phyloP scores from a whole-genome alignment of 2,888 invertebrate species.

The Phyto melanocephala region DNA sequence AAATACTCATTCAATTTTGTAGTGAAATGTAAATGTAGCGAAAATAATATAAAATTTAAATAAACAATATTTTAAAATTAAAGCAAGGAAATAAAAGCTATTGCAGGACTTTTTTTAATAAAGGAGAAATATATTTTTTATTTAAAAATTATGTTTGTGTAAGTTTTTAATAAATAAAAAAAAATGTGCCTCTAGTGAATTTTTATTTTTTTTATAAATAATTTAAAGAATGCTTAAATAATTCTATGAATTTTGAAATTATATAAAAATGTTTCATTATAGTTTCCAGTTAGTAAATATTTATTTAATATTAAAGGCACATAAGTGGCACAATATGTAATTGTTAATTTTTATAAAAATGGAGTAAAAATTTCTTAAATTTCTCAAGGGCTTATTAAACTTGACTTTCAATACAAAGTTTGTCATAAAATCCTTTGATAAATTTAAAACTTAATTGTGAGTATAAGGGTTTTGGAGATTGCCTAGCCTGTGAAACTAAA shows the following conservation, averaged over 20 bases:
- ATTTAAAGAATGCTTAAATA: not conserved
- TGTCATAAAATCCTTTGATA: too few species aligned
- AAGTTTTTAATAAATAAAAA: not conserved
- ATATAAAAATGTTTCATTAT: not conserved
- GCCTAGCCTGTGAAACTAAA: too few species aligned
- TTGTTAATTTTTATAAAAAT: too few species aligned
- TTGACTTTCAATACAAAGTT: not conserved
- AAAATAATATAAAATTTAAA: not conserved
- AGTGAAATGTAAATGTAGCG: conserved; percentile 7
- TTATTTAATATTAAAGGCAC: too few species aligned
- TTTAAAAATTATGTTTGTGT: not conserved
- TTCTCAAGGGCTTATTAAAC: not conserved
- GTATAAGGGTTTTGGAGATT: too few species aligned
- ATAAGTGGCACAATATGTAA: too few species aligned
- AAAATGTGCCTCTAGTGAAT: not conserved
- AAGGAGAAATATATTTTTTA: not conserved
- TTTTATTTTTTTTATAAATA: not conserved
- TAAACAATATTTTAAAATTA: not conserved
- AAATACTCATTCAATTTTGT: not conserved
- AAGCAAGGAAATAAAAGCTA: too few species aligned
- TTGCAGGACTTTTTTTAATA: too few species aligned
- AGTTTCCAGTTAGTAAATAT: too few species aligned
- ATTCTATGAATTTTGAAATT: not conserved
- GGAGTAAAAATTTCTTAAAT: too few species aligned
- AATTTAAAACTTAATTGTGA: too few species aligned